Evolutionary conservation across 2,797 vertebrate species (phyloP), one percentile per base, ranked within the genome.

Genomic region (Arremon brunneinucha): DNA sequence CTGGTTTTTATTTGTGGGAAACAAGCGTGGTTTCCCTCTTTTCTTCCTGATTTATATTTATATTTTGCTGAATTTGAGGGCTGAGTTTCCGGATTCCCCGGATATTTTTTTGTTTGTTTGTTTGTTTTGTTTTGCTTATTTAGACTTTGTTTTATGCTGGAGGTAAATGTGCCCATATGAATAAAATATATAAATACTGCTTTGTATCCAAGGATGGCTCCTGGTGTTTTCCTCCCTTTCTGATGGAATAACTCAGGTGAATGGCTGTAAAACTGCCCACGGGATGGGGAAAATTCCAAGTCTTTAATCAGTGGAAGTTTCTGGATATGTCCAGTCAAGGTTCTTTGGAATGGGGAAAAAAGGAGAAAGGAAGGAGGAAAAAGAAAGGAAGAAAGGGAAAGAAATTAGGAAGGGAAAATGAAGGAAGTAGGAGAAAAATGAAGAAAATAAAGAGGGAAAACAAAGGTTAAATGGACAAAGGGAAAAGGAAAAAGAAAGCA

Each of bases 181-280:
- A 98, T 98, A 98, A 90, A 98, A 98, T 97, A 96, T 97, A 98
- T 97, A 97, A 98, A 98, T 97, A 97, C 97, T 95, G 97, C 97
- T 98, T 98, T 98, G 98, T 98, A 98, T 93, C 96, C 87, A 81
- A 96, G 94, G 85, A 87, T 6, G 97, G 69, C 91, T 97, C 95
- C 79, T 41, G 68, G 52, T 32, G 22, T 32, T 11, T 96, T 95
- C 70, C 64, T 96, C 43, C 63, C 50, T 50, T 22, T 24, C 68
- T 28, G 56, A 6, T 3, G 27, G 37, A 59, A 53, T 23, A 44
- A 41, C 18, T 26, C 24, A 4, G 15, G 20, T 30, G 24, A 16
- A 39, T 6, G 30, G 17, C n/a, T 56, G 2, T 5, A 57, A 30
- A 88, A 50, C 14, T 17, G n/a, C 16, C 41, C 12, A 8, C 0